phyloP scores from a whole-genome alignment of 2,888 invertebrate genomes.

The Lycaena phlaeas region DNA sequence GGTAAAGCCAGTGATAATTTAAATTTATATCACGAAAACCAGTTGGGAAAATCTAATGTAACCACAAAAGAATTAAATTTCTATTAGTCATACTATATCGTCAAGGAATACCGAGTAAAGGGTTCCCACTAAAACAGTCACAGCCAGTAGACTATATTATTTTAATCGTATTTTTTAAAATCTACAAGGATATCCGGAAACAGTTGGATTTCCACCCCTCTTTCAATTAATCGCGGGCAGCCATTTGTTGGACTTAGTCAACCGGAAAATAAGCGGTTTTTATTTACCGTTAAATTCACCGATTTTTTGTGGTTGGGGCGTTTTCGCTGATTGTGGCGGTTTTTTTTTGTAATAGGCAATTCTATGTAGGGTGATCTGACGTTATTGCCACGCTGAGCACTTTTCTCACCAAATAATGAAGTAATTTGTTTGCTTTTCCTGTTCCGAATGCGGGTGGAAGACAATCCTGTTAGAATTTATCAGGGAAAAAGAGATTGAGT shows the following conservation, averaged over 20 bases:
- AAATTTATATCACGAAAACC: too few relatives aligned
- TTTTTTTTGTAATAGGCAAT: background rate
- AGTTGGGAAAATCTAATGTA: too few relatives aligned
- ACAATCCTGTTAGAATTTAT: too few relatives aligned
- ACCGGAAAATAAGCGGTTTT: slow-evolving; percentile 7
- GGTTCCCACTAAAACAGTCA: too few relatives aligned
- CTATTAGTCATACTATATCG: too few relatives aligned
- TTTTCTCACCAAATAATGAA: background rate
- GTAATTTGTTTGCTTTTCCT: background rate
- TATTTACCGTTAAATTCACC: slow-evolving; percentile 4
- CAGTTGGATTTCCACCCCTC: slow-evolving; percentile 1
- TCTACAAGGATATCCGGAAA: background rate
- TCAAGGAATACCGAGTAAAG: too few relatives aligned
- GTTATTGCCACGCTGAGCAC: background rate
- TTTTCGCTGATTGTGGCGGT: background rate
- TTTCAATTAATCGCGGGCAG: slow-evolving; percentile 3
- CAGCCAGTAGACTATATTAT: too few relatives aligned
- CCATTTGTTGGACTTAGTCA: slow-evolving; percentile 7
- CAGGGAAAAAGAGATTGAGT: too few relatives aligned
- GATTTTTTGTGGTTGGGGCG: background rate
- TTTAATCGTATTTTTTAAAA: too few relatives aligned
- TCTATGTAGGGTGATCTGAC: background rate
- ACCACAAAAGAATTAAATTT: too few relatives aligned
- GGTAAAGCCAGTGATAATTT: too few relatives aligned
- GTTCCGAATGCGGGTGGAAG: too few relatives aligned